phyloP scores from a whole-genome alignment of 2,113 vertebrate genomes.

The Megaceryle maxima region DNA sequence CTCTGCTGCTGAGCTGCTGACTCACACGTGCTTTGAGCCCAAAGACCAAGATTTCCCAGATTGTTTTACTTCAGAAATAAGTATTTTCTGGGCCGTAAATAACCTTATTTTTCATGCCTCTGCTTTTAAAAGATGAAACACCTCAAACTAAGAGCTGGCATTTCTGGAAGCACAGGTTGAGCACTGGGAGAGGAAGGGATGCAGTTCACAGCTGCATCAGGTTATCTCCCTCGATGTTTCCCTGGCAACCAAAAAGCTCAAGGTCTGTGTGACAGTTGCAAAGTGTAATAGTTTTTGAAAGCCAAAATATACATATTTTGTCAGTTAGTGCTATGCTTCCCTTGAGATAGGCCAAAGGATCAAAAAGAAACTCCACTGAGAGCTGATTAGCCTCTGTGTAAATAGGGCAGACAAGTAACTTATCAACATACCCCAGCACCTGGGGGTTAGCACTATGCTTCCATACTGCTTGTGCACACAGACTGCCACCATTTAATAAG shows the following conservation, averaged over 20 bases:
- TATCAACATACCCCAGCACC: neutral
- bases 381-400: conserved; percentile 36
- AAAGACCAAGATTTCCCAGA: neutral
- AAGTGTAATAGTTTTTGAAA: conserved; percentile 58
- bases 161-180: neutral
- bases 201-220: conserved; percentile 9
- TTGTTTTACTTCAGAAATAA: neutral
- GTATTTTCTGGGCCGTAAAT: neutral
- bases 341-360: conserved; percentile 47
- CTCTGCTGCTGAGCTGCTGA: neutral
- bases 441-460: neutral
- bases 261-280: conserved; percentile 51
- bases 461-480: neutral
- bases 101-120: neutral
- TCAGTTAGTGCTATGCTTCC: conserved; percentile 27
- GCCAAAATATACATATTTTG: conserved; percentile 61
- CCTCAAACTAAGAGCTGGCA: neutral
- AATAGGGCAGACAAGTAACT: neutral
- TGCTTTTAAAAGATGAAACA: neutral
- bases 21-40: fast-evolving
- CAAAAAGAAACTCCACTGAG: conserved; percentile 35
- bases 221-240: conserved; percentile 40
- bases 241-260: conserved; percentile 53
- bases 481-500: neutral
- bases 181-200: neutral